These are phyloP conservation scores for Liolophura sinensis DNA, from an alignment of 1,140 invertebrate genomes.

Conservation along the genomic window DNA sequence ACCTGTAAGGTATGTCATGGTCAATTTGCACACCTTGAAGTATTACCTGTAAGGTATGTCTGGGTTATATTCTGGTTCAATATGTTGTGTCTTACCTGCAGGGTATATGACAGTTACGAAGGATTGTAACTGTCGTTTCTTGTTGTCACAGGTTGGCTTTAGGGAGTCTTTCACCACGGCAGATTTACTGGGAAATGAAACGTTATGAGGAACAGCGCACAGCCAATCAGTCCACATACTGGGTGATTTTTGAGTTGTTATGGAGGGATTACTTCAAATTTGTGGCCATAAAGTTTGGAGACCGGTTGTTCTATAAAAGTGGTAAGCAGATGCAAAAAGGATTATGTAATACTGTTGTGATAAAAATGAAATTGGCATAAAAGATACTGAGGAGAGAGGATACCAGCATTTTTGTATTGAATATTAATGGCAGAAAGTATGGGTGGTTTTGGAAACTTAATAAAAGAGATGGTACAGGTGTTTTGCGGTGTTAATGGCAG, in stretches of 20 bases:
- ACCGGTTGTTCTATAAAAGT: slow-evolving; percentile 49
- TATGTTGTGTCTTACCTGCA: background rate
- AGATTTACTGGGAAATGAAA: slow-evolving; percentile 56
- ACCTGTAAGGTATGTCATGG: no score
- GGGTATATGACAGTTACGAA: background rate
- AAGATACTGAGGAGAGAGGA: no score
- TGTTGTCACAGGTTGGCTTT: slow-evolving; percentile 43
- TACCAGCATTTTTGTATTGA: no score
- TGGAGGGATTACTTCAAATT: slow-evolving; percentile 61
- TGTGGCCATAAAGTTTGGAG: slow-evolving; percentile 58
- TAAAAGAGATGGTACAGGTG: no score
- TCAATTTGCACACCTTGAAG: background rate
- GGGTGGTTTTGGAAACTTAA: no score
- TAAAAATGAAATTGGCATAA: no score
- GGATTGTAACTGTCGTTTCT: background rate
- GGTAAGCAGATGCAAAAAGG: slow-evolving; percentile 32
- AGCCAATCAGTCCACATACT: slow-evolving; percentile 58
- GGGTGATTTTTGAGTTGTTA: slow-evolving; percentile 59
- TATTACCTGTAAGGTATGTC: background rate
- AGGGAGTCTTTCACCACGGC: slow-evolving; percentile 56
- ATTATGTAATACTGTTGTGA: no score
- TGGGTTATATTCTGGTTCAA: background rate
- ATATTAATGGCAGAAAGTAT: no score
- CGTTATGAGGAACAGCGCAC: slow-evolving; percentile 49
- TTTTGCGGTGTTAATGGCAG: no score